A percentile compares a stretch with the other conserved stretches of the same genome.
Evolutionary conservation across 2,113 vertebrate genomes (phyloP).

Genomic region (Sinocyclocheilus anophthalmus): DNA sequence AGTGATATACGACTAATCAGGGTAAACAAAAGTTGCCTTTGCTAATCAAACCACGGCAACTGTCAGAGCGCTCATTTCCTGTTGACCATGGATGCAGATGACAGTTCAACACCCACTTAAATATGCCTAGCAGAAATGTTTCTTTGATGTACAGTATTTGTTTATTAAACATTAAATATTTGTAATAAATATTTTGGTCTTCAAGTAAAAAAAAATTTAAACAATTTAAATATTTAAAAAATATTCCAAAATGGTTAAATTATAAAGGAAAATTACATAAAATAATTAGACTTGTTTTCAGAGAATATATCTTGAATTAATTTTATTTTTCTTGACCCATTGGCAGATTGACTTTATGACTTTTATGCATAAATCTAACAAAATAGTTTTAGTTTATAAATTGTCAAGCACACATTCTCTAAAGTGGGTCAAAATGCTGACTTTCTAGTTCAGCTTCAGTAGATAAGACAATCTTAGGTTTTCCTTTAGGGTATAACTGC

Average conservation of each 20-base stretch:
- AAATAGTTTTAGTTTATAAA: not conserved
- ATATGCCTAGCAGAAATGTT: not conserved
- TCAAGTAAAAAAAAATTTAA: no score
- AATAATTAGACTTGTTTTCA: not conserved
- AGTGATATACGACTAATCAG: conserved; percentile 51
- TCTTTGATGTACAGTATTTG: not conserved
- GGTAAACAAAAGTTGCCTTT: conserved; percentile 47
- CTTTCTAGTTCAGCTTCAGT: conserved; percentile 30
- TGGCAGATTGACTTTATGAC: not conserved
- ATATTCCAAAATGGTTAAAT: no score
- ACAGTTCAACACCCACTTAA: conserved; percentile 28
- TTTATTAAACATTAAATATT: not conserved
- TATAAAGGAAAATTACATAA: not conserved
- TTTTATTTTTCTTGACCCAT: not conserved
- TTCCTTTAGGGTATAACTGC: not conserved
- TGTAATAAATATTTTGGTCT: not conserved
- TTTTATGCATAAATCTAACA: not conserved
- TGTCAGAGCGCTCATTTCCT: conserved; percentile 64
- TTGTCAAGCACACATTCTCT: conserved; percentile 21
- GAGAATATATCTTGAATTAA: no score
- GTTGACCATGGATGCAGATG: conserved; percentile 47
- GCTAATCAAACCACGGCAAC: conserved; percentile 42
- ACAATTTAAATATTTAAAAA: no score
- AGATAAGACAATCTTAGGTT: conserved; percentile 8
- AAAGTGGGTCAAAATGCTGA: conserved; percentile 31